These are phyloP conservation scores for Aplocera efformata DNA, from an alignment of 2,888 invertebrate genomes.

Conservation along the genomic window DNA sequence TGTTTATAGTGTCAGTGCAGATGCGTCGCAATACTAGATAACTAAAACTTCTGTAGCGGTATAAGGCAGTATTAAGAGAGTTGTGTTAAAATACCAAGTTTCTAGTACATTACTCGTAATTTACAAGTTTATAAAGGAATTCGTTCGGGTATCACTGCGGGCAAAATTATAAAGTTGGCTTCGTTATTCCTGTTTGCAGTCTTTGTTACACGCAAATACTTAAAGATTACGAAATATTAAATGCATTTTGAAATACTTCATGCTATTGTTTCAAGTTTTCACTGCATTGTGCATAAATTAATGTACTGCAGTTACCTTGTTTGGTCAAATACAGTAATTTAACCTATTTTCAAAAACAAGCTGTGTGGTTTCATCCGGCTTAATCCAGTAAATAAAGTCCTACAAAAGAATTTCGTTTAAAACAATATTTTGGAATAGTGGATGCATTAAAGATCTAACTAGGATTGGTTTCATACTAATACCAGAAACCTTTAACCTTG, in stretches of 20 bases:
- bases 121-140: conserved; percentile 43
- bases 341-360: too few relatives aligned
- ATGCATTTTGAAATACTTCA: conserved; percentile 8
- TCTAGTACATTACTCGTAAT: conserved; percentile 41
- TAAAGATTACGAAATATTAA: conserved; percentile 16
- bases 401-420: too few relatives aligned
- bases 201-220: conserved; percentile 28
- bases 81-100: conserved; percentile 27
- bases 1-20: too few relatives aligned
- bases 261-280: not conserved
- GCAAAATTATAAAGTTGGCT: conserved; percentile 25
- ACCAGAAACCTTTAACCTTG: too few relatives aligned
- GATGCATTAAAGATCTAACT: too few relatives aligned
- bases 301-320: too few relatives aligned
- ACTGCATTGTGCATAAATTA: conserved; percentile 1
- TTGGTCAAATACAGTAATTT: conserved; percentile 7
- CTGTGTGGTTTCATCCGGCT: too few relatives aligned
- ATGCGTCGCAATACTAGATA: too few relatives aligned
- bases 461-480: too few relatives aligned
- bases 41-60: too few relatives aligned
- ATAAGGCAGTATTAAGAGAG: conserved; percentile 21
- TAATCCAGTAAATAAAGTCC: too few relatives aligned
- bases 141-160: conserved; percentile 28
- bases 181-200: conserved; percentile 22
- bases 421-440: too few relatives aligned